Evolutionary conservation across 1,140 invertebrate genomes (phyloP).

Genomic region (Dendrolimus kikuchii): DNA sequence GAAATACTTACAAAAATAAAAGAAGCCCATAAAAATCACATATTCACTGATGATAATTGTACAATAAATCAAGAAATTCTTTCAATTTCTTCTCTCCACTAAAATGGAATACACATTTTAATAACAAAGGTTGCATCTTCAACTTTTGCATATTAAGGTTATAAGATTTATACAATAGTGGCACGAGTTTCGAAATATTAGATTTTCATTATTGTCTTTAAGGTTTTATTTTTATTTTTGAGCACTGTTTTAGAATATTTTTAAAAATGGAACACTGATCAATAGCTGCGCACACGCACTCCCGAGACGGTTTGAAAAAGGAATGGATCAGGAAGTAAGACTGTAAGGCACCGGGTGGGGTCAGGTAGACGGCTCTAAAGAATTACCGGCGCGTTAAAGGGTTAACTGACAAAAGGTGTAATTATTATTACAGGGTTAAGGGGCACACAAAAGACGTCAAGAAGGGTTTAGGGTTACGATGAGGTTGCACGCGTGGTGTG

Average conservation of each 20-base stretch:
- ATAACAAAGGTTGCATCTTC: too few species aligned
- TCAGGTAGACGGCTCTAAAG: constrained; percentile 60
- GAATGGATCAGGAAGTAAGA: constrained; percentile 60
- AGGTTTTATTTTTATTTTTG: too few species aligned
- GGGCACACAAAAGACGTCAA: constrained; percentile 34
- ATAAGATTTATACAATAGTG: too few species aligned
- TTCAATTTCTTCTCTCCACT: too few species aligned
- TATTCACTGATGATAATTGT: too few species aligned
- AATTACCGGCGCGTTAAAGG: constrained; percentile 58
- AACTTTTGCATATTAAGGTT: too few species aligned
- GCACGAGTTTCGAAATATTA: too few species aligned
- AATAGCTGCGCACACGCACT: constrained; percentile 54
- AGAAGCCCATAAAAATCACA: too few species aligned
- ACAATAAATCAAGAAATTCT: too few species aligned
- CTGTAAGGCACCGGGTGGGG: constrained; percentile 29
- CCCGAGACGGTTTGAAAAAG: constrained; percentile 42
- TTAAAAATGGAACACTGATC: constrained; percentile 27
- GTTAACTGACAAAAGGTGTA: constrained; percentile 63
- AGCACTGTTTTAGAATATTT: constrained; percentile 3
- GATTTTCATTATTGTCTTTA: too few species aligned
- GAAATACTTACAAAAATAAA: too few species aligned
- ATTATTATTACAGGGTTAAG: constrained; percentile 64
- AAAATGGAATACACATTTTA: too few species aligned
- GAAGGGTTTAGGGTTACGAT: constrained; percentile 40
- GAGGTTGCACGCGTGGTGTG: constrained; percentile 33